Evolutionary conservation across 2,797 vertebrate genomes (phyloP).

Genomic region (Atherinosoma microstoma): DNA sequence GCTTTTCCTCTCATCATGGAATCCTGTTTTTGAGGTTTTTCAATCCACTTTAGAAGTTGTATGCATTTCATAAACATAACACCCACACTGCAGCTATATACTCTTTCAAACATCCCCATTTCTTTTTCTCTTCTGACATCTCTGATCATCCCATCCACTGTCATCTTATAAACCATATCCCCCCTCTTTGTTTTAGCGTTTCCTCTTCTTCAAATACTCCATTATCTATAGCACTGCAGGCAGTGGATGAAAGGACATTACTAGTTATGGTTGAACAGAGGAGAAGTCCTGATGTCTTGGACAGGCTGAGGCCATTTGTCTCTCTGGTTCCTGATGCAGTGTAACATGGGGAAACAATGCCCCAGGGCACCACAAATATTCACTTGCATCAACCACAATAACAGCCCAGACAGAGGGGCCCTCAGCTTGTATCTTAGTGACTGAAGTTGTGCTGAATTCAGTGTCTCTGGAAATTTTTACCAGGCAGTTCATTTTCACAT

Average conservation of each 20-base stretch:
- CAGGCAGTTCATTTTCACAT: constrained; percentile 40
- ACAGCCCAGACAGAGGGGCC: constrained; percentile 43
- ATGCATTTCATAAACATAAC: constrained; percentile 11
- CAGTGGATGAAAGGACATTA: constrained; percentile 72
- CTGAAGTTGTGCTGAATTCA: constrained; percentile 48
- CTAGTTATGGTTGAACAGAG: constrained; percentile 71
- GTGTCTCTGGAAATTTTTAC: constrained; percentile 38
- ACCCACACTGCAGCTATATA: not conserved
- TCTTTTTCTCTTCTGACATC: constrained; percentile 33
- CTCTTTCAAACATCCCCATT: not conserved
- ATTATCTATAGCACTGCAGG: constrained; percentile 73
- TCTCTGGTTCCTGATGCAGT: constrained; percentile 75
- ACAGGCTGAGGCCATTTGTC: constrained; percentile 75
- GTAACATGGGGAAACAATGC: constrained; percentile 75
- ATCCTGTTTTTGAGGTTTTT: constrained; percentile 18
- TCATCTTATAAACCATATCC: constrained; percentile 37
- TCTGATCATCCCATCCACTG: constrained; percentile 46
- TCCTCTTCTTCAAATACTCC: constrained; percentile 62
- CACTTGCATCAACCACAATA: constrained; percentile 67
- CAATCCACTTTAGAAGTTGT: constrained; percentile 5
- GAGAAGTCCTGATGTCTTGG: constrained; percentile 67
- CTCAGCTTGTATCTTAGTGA: constrained; percentile 42
- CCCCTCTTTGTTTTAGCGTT: constrained; percentile 56
- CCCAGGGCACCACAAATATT: constrained; percentile 71
- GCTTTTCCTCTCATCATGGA: constrained; percentile 32